Evolutionary conservation across 2,113 vertebrate genomes (phyloP).

Genomic region (Pitta sordida): DNA sequence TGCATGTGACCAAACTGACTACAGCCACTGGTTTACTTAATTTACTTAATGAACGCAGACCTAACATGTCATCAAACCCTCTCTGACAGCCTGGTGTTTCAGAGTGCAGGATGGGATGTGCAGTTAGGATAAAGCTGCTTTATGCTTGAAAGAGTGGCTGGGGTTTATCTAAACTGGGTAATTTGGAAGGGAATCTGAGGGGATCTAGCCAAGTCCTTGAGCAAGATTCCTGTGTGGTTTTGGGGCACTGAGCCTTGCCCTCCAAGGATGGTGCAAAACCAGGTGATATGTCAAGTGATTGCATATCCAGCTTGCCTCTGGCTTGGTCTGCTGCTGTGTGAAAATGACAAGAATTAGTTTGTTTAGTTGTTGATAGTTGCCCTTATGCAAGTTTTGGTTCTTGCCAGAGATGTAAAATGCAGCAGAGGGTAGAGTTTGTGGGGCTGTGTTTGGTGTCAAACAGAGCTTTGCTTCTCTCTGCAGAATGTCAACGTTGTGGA

Average conservation of each 20-base stretch:
- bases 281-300: background rate
- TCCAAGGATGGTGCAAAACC: background rate
- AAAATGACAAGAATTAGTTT: background rate
- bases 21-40: background rate
- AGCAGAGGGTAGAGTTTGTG: background rate
- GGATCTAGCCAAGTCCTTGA: background rate
- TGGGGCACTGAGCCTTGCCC: background rate
- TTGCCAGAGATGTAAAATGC: background rate
- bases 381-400: background rate
- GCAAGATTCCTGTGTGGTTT: background rate
- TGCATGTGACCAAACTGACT: slow-evolving; percentile 14
- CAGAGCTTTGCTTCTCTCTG: background rate
- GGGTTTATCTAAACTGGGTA: background rate
- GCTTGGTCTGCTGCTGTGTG: background rate
- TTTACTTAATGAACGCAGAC: background rate
- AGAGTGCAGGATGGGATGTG: background rate
- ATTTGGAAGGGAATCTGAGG: background rate
- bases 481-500: slow-evolving; percentile 88
- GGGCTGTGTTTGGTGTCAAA: background rate
- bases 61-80: background rate
- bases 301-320: background rate
- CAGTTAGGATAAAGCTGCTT: background rate
- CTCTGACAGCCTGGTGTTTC: background rate
- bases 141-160: background rate
- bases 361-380: background rate